A percentile compares a stretch with the other conserved stretches of the same genome.
phyloP scores from a whole-genome alignment of 2,797 vertebrate genomes.

The Takifugu rubripes region DNA sequence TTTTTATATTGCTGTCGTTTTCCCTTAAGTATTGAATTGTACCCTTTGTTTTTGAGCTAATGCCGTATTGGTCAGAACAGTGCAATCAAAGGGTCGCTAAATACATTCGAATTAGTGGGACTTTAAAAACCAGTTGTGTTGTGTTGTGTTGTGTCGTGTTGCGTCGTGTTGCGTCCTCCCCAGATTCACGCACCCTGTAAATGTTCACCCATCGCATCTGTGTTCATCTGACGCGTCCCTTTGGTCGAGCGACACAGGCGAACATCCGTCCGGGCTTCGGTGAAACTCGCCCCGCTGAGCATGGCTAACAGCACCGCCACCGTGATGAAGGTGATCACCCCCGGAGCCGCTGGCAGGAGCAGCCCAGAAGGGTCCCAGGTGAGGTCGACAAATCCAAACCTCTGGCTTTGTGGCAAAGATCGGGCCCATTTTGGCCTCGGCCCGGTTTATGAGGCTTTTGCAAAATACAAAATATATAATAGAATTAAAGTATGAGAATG shows the following conservation, averaged over 20 bases:
- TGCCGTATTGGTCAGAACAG: background rate
- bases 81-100: no score
- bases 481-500: no score
- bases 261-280: conserved; percentile 33
- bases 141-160: no score
- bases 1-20: no score
- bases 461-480: no score
- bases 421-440: no score
- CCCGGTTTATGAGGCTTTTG: no score
- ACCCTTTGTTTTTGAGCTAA: background rate
- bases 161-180: background rate
- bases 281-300: conserved; percentile 35
- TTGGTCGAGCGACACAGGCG: conserved; percentile 68
- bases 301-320: conserved; percentile 91
- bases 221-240: conserved; percentile 72
- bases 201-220: conserved; percentile 68
- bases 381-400: conserved; percentile 3
- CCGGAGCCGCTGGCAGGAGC: conserved; percentile 84
- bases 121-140: no score
- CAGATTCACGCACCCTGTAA: conserved; percentile 78
- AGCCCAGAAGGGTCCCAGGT: conserved; percentile 97
- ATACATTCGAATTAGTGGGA: no score
- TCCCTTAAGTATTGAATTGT: background rate
- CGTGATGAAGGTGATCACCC: conserved; percentile 80
- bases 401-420: no score